Evolutionary conservation across 2,797 vertebrate species (phyloP).

Genomic region (Characodon lateralis): DNA sequence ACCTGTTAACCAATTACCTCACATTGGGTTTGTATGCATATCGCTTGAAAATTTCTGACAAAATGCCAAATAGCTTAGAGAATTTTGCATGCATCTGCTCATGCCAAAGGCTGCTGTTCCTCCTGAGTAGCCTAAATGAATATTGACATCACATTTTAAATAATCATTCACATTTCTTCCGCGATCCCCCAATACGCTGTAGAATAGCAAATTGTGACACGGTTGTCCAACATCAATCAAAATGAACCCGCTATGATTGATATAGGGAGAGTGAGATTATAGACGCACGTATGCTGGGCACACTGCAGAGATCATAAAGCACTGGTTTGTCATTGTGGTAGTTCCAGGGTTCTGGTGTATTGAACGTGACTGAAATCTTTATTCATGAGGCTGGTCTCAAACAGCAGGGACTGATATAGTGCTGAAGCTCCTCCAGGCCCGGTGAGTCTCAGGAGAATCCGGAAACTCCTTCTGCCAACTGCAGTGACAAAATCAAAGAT

Average conservation of each 20-base stretch:
- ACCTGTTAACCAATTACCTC: neutral
- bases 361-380: slow-evolving; percentile 79
- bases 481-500: slow-evolving; percentile 67
- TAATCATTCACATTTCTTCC: slow-evolving; percentile 37
- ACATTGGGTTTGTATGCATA: slow-evolving; percentile 4
- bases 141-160: slow-evolving; percentile 51
- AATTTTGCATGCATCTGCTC: slow-evolving; percentile 28
- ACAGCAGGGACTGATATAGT: slow-evolving; percentile 75
- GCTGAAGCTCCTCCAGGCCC: slow-evolving; percentile 73
- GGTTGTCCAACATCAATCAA: slow-evolving; percentile 42
- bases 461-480: slow-evolving; percentile 53
- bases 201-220: slow-evolving; percentile 20
- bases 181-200: slow-evolving; percentile 7
- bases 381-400: slow-evolving; percentile 76
- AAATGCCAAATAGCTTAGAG: slow-evolving; percentile 27
- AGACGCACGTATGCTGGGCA: slow-evolving; percentile 66
- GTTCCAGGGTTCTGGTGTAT: slow-evolving; percentile 68
- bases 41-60: slow-evolving; percentile 27
- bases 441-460: slow-evolving; percentile 67
- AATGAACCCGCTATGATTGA: slow-evolving; percentile 58
- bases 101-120: slow-evolving; percentile 5
- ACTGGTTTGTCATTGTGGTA: slow-evolving; percentile 75
- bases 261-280: slow-evolving; percentile 60
- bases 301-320: slow-evolving; percentile 78
- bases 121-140: slow-evolving; percentile 25